Conservation (phyloP, 2,888 invertebrate genomes). For the Lochmaea capreae region DNA sequence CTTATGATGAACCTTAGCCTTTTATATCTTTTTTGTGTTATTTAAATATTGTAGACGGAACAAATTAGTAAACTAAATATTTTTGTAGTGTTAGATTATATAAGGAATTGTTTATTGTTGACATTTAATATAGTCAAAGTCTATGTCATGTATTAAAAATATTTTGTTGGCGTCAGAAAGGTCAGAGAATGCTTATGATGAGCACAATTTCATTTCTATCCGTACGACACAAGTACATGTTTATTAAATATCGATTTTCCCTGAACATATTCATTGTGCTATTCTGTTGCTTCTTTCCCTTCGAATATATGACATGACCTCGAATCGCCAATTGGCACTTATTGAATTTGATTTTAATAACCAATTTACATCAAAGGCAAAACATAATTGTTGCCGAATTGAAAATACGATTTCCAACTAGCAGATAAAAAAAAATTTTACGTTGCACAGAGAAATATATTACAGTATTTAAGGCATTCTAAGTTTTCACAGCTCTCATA, state of each 20-base stretch:
- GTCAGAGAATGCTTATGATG: not conserved
- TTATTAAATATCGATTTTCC: conserved; percentile 6
- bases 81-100: no score
- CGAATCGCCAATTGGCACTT: conserved; percentile 3
- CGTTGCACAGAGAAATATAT: no score
- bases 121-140: not conserved
- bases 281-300: conserved; percentile 6
- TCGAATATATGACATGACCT: not conserved
- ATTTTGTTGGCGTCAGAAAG: conserved; percentile 2
- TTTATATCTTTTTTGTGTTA: no score
- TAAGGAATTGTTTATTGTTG: no score
- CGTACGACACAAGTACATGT: not conserved
- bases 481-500: no score
- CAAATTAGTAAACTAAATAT: no score
- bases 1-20: no score
- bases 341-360: conserved; percentile 8
- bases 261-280: not conserved
- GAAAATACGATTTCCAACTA: no score
- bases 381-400: not conserved
- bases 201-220: not conserved
- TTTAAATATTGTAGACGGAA: no score
- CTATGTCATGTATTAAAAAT: not conserved
- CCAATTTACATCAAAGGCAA: not conserved
- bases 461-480: no score
- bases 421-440: no score